phyloP scores from a whole-genome alignment of 2,888 invertebrate genomes.

The Polydrusus pterygomalis region DNA sequence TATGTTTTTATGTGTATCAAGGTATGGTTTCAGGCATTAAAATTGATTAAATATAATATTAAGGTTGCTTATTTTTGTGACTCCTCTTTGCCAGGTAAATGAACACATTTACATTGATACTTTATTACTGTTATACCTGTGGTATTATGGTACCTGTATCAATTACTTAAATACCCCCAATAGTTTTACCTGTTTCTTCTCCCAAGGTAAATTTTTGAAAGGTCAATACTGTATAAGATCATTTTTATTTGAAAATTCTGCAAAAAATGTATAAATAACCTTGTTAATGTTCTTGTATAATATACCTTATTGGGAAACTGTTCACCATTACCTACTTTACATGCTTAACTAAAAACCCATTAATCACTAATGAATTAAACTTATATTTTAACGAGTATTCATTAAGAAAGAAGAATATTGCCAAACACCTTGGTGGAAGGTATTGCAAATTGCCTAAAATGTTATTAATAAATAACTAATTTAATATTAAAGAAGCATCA shows the following conservation, averaged over 20 bases:
- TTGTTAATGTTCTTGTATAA: conserved; percentile 32
- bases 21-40: too few relatives aligned
- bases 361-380: conserved; percentile 9
- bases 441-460: not conserved
- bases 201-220: conserved; percentile 19
- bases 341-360: conserved; percentile 3
- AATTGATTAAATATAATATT: too few relatives aligned
- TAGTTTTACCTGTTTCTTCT: conserved; percentile 15
- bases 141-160: too few relatives aligned
- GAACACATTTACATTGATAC: too few relatives aligned
- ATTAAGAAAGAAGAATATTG: not conserved
- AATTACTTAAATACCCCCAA: not conserved
- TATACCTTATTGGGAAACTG: conserved; percentile 30
- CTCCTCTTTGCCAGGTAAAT: too few relatives aligned
- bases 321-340: conserved; percentile 25
- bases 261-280: conserved; percentile 31
- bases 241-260: conserved; percentile 24
- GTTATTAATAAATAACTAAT: not conserved
- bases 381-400: not conserved
- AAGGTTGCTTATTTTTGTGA: too few relatives aligned
- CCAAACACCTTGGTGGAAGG: not conserved
- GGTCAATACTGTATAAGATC: conserved; percentile 27
- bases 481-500: too few relatives aligned
- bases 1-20: too few relatives aligned
- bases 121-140: too few relatives aligned